Evolutionary conservation across 2,888 invertebrate genomes (phyloP).

Genomic region (Erebia ligea): DNA sequence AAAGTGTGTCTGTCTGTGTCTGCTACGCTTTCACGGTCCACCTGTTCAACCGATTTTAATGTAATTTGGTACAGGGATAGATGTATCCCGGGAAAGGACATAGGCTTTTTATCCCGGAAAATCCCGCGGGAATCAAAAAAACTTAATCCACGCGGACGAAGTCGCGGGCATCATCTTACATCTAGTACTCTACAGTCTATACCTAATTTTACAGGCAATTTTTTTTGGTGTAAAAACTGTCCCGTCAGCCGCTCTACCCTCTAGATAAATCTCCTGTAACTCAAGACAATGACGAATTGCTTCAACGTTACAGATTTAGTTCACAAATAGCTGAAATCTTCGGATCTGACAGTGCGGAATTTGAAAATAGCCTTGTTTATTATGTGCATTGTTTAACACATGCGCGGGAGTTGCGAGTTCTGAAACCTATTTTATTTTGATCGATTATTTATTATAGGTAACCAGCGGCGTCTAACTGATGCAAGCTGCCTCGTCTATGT

Average conservation of each 20-base stretch:
- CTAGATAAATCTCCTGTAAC: not conserved
- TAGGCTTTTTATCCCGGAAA: too few species aligned
- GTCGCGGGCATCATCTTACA: too few species aligned
- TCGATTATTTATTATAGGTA: constrained; percentile 4
- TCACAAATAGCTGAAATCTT: constrained; percentile 18
- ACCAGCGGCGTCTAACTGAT: not conserved
- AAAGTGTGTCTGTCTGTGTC: too few species aligned
- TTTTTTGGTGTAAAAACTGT: not conserved
- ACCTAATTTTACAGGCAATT: not conserved
- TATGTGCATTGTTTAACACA: constrained; percentile 33
- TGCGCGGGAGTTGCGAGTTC: constrained; percentile 27
- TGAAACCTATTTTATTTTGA: constrained; percentile 19
- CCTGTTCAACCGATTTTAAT: too few species aligned
- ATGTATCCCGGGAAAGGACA: too few species aligned
- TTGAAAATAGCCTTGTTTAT: constrained; percentile 34
- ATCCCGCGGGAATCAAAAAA: too few species aligned
- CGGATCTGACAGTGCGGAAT: constrained; percentile 35
- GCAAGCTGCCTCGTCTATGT: not conserved
- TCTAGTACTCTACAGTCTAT: not conserved
- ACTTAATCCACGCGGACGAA: too few species aligned
- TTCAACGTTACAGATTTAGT: constrained; percentile 24
- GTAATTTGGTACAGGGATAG: too few species aligned
- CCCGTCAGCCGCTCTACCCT: constrained; percentile 3
- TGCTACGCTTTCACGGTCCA: too few species aligned
- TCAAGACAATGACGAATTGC: constrained; percentile 27